Evolutionary conservation across 1,140 invertebrate species (phyloP), one percentile per base, ranked within the genome.

Genomic region (Psix sp.): DNA sequence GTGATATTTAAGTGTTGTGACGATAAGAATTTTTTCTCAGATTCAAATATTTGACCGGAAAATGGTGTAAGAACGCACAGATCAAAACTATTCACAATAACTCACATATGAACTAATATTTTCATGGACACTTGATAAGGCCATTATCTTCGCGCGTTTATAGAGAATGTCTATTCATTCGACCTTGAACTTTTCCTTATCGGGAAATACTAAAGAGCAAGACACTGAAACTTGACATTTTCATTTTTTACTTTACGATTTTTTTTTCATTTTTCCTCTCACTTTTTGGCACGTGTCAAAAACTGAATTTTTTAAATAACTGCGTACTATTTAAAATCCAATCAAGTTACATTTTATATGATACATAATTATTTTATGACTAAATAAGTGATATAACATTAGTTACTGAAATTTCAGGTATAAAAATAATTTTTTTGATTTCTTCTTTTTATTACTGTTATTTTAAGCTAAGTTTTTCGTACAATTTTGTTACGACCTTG

Each of bases 171-270:
- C 24, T 36, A 29, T 11, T 62, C 35, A 17, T 43, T 29, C 39
- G 38, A 59, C 49, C 71, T 74, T 74, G 71, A 74, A 74, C 71
- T 74, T 74, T 67, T 42, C 20, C 26, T 67, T 74, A 67, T 74
- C 62, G 18, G 15, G 14, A 48, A 52, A 39, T 24, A 48, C 45
- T 15, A 18, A 13, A 3, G 26, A 9, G 36, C 39, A 39, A 62
- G 36, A 49, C 10, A n/a, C 39, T 16, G n/a, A 24, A 21, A 24
- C 21, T 3, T 24, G 3, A 4, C 21, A 24, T 24, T 4, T 11
- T 10, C 5, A 38, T 38, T 38, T 5, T 6, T 4, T 38, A 38
- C 35, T 11, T 14, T 33, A 3, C 3, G n/a, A 33, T 33, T 33
- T 33, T 33, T n/a, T n/a, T n/a, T n/a, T n/a, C n/a, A n/a, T n/a